These are phyloP conservation scores for Silurus lanzhouensis DNA, from an alignment of 2,797 vertebrate species.

Conservation along the genomic window DNA sequence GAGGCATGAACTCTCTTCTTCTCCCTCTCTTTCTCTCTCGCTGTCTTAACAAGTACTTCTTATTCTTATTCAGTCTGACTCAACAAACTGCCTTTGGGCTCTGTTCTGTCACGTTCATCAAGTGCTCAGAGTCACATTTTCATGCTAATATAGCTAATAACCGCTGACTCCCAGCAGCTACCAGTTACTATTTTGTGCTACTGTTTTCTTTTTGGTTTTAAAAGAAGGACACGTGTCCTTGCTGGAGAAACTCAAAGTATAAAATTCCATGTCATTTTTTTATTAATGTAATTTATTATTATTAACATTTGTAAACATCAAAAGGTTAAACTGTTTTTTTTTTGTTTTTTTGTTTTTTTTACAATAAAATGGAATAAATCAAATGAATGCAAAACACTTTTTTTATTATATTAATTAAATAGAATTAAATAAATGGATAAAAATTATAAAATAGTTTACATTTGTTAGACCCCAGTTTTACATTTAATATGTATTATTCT, in stretches of 20 bases:
- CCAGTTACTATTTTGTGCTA: not conserved
- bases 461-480: too few relatives aligned
- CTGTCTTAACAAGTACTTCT: conserved; percentile 1
- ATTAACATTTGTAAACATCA: too few relatives aligned
- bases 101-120: not conserved
- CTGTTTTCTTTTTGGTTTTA: not conserved
- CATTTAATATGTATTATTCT: too few relatives aligned
- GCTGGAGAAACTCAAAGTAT: not conserved
- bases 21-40: not conserved
- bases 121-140: not conserved
- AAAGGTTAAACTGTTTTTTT: too few relatives aligned
- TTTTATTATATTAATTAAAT: too few relatives aligned
- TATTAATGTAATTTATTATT: too few relatives aligned
- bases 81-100: not conserved
- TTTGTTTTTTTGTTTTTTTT: too few relatives aligned
- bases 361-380: too few relatives aligned
- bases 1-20: not conserved
- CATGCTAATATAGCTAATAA: conserved; percentile 44
- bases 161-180: not conserved
- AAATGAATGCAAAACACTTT: too few relatives aligned
- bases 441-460: too few relatives aligned
- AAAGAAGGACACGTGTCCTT: not conserved
- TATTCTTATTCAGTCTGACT: not conserved
- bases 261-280: too few relatives aligned
- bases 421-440: too few relatives aligned